phyloP scores from a whole-genome alignment of 2,113 vertebrate genomes.

The Rousettus leschenaultii region DNA sequence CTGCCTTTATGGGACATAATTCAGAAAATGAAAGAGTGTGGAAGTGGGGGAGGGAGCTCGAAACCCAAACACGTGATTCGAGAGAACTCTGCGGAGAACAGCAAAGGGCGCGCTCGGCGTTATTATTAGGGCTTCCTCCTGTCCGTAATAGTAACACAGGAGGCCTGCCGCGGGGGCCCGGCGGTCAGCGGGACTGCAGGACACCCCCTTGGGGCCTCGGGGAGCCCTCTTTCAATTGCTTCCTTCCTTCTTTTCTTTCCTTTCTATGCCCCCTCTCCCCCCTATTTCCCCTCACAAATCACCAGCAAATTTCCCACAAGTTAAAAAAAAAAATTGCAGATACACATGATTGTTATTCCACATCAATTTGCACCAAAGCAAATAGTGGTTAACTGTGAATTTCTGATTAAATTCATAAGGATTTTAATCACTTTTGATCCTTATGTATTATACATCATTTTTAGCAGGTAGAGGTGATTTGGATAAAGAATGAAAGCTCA shows the following conservation, averaged over 20 bases:
- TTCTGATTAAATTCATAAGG: constrained; percentile 64
- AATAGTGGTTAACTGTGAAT: constrained; percentile 33
- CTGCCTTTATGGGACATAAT: not conserved
- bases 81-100: not conserved
- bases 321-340: constrained; percentile 56
- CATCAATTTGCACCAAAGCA: constrained; percentile 56
- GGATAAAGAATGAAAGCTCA: constrained; percentile 50
- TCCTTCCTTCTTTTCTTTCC: constrained; percentile 63
- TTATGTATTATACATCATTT: constrained; percentile 48
- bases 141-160: constrained; percentile 27
- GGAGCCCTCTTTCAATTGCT: constrained; percentile 39
- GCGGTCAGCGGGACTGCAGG: not conserved
- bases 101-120: no score
- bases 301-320: constrained; percentile 62
- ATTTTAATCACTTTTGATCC: constrained; percentile 56
- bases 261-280: not conserved
- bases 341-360: constrained; percentile 40
- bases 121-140: constrained; percentile 59
- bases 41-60: not conserved
- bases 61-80: not conserved
- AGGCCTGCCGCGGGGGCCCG: not conserved
- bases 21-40: not conserved
- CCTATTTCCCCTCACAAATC: constrained; percentile 39
- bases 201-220: not conserved
- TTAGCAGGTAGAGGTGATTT: constrained; percentile 57